Conservation (phyloP, 2,113 vertebrate genomes). For the Semicossyphus pulcher region DNA sequence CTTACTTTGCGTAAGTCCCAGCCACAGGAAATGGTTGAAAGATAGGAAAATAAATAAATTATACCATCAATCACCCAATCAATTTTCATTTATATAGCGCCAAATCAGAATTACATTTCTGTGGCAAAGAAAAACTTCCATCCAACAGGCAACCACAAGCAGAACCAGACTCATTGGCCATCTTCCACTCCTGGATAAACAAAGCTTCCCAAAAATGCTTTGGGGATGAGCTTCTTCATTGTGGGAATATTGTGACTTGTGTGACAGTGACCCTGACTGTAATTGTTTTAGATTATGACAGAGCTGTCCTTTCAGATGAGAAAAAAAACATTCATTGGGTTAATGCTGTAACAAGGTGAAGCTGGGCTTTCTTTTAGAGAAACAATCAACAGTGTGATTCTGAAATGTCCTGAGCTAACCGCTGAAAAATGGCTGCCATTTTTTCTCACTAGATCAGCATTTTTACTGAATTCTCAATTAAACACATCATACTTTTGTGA, state of each 20-base stretch:
- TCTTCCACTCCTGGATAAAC: too few species aligned
- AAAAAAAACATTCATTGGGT: conserved; percentile 2
- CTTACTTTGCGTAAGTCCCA: not conserved
- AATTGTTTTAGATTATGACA: conserved; percentile 11
- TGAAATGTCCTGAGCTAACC: too few species aligned
- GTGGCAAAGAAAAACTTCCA: too few species aligned
- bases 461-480: not conserved
- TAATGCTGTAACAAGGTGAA: not conserved
- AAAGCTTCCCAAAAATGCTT: not conserved
- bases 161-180: too few species aligned
- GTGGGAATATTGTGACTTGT: not conserved
- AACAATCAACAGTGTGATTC: too few species aligned
- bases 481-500: not conserved
- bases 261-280: not conserved
- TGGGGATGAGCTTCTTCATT: not conserved
- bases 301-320: conserved; percentile 15
- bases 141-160: too few species aligned
- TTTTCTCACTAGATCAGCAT: too few species aligned
- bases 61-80: too few species aligned
- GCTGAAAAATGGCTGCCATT: too few species aligned
- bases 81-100: too few species aligned
- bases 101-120: too few species aligned
- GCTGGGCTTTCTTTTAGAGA: not conserved
- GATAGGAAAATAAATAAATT: not conserved
- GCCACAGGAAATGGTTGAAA: not conserved